Percentiles rank a stretch among this genome's conserved stretches.
Evolutionary conservation across 30 jellyfish, hydroid and myxozoan genomes (phyloP).

Genomic region (Morbakka virulenta): DNA sequence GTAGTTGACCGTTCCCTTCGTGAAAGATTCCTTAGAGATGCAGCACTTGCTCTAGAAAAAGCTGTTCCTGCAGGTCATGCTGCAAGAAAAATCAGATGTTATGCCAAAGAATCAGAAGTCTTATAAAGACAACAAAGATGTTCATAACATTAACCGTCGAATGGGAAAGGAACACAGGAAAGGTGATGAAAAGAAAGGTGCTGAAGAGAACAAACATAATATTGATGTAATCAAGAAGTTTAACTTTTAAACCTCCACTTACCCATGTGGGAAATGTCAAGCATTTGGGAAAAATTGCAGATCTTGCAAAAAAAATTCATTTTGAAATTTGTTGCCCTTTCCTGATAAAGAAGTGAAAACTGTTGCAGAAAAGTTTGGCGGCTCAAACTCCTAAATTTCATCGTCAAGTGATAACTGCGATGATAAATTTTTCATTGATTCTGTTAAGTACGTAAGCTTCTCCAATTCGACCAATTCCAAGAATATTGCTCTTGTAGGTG

Average conservation of each 20-base stretch:
- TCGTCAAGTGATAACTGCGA: constrained; percentile 8
- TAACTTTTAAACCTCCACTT: constrained; percentile 23
- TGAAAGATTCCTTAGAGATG: constrained; percentile 26
- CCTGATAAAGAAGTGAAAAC: constrained; percentile 16
- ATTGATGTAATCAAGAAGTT: background rate
- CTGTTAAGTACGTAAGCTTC: constrained; percentile 5
- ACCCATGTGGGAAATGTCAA: constrained; percentile 38
- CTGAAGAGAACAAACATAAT: background rate
- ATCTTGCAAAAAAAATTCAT: constrained; percentile 6
- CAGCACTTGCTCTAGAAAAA: constrained; percentile 24
- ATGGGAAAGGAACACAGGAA: constrained; percentile 37
- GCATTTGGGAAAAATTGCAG: constrained; percentile 26
- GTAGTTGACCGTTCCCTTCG: constrained; percentile 11
- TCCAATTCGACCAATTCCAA: constrained; percentile 28
- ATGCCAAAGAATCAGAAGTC: constrained; percentile 40
- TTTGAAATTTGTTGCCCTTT: constrained; percentile 28
- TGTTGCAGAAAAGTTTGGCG: constrained; percentile 3
- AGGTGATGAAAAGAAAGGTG: constrained; percentile 16
- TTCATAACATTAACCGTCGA: constrained; percentile 18
- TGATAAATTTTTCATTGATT: constrained; percentile 9
- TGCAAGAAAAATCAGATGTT: constrained; percentile 42
- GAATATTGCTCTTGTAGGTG: constrained; percentile 2
- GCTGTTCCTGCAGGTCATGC: constrained; percentile 51
- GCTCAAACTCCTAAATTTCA: constrained; percentile 2
- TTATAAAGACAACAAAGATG: constrained; percentile 17